Evolutionary conservation across 2,888 invertebrate genomes (phyloP).

Genomic region (Cataglyphis altisquamis): DNA sequence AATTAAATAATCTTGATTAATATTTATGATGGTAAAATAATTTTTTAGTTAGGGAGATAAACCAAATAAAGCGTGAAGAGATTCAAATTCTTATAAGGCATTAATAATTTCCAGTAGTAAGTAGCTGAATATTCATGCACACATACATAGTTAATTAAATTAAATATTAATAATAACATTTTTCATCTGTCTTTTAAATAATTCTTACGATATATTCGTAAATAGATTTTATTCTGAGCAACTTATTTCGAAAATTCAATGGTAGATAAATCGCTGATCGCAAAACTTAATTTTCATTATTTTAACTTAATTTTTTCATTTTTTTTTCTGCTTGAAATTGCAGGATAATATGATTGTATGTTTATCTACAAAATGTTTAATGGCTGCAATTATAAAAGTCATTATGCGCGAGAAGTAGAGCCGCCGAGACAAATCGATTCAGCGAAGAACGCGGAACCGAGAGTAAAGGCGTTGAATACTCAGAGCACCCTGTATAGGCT

Average conservation of each 20-base stretch:
- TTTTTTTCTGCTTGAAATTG: background rate
- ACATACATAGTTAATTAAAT: background rate
- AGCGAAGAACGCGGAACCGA: background rate
- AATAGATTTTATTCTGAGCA: background rate
- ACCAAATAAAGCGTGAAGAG: background rate
- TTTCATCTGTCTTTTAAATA: background rate
- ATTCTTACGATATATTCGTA: background rate
- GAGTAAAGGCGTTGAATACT: background rate
- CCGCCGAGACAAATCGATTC: background rate
- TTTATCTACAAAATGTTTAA: conserved; percentile 3
- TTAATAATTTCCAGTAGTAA: background rate
- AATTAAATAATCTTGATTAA: background rate
- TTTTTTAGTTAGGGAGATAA: background rate
- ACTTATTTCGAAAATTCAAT: background rate
- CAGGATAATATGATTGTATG: background rate
- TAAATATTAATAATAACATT: background rate
- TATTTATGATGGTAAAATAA: background rate
- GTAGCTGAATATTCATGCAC: background rate
- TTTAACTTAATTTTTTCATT: background rate
- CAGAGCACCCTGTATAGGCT: conserved; percentile 40
- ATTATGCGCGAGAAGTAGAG: background rate
- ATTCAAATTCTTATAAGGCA: conserved; percentile 5
- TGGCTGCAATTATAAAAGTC: background rate
- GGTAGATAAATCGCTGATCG: background rate
- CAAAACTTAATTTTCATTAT: background rate